Evolutionary conservation across 2,113 vertebrate genomes (phyloP).

Genomic region (Azemiops feae): DNA sequence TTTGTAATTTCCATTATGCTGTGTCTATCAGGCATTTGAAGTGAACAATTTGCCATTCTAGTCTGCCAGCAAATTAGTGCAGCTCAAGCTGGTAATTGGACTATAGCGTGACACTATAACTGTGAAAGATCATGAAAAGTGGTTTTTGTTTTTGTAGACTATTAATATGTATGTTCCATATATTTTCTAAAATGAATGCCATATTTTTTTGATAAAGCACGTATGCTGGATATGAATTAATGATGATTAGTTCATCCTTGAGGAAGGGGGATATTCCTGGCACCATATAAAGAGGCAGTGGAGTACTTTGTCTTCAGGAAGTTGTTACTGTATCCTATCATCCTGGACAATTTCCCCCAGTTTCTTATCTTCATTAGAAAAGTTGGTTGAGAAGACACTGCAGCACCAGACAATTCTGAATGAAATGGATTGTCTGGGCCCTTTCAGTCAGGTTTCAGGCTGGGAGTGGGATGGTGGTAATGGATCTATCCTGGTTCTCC

Average conservation of each 20-base stretch:
- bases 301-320: neutral
- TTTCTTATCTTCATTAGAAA: neutral
- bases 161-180: slow-evolving; percentile 54
- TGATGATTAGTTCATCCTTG: neutral
- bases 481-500: neutral
- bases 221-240: neutral
- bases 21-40: slow-evolving; percentile 40
- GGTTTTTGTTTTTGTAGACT: slow-evolving; percentile 51
- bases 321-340: neutral
- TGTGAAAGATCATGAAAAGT: slow-evolving; percentile 57
- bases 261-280: neutral
- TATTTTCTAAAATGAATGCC: slow-evolving; percentile 42
- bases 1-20: slow-evolving; percentile 34
- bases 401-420: neutral
- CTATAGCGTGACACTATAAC: slow-evolving; percentile 23
- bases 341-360: neutral
- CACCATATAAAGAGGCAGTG: neutral
- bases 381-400: neutral
- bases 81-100: slow-evolving; percentile 61
- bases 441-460: neutral
- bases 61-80: slow-evolving; percentile 26
- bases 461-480: neutral
- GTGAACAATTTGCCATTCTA: slow-evolving; percentile 52
- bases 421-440: neutral
- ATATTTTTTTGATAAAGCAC: slow-evolving; percentile 53